Conservation (phyloP, 92 coral and sea anemone genomes). For the Anthopleura xanthogrammica region DNA sequence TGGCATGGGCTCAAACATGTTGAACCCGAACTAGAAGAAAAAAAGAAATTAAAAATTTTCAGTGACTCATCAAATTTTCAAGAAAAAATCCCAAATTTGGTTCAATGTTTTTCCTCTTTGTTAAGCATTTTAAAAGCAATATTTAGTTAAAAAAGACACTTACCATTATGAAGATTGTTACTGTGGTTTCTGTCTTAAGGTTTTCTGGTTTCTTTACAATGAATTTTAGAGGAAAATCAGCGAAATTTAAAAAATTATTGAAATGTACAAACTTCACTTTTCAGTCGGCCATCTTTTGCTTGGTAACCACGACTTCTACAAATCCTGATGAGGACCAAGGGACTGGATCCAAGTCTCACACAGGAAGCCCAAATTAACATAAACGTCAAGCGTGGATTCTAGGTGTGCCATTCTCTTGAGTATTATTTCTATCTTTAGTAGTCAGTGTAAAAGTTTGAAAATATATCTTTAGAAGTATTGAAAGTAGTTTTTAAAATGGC, state of each 20-base stretch:
- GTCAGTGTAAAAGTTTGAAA: too few species aligned
- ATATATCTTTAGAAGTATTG: too few species aligned
- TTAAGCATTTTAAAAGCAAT: background rate
- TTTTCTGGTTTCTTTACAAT: background rate
- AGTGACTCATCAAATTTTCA: too few species aligned
- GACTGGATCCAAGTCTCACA: too few species aligned
- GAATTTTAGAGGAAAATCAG: background rate
- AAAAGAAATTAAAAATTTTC: background rate
- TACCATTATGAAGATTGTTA: background rate
- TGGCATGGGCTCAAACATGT: slow-evolving; percentile 79
- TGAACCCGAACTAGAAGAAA: slow-evolving; percentile 62
- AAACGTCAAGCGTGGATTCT: too few species aligned
- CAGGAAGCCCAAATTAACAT: too few species aligned
- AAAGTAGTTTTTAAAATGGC: too few species aligned
- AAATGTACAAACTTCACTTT: background rate
- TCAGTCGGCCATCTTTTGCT: too few species aligned
- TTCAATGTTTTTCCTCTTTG: background rate
- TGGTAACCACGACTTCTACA: too few species aligned
- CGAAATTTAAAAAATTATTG: slow-evolving; percentile 7
- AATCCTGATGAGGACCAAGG: too few species aligned
- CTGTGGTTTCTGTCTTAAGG: background rate
- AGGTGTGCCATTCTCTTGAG: too few species aligned
- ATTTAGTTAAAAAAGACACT: background rate
- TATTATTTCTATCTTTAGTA: too few species aligned
- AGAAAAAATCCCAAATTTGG: background rate